These are phyloP conservation scores for Reinhardtius hippoglossoides DNA, from an alignment of 2,113 vertebrate species.

Conservation along the genomic window DNA sequence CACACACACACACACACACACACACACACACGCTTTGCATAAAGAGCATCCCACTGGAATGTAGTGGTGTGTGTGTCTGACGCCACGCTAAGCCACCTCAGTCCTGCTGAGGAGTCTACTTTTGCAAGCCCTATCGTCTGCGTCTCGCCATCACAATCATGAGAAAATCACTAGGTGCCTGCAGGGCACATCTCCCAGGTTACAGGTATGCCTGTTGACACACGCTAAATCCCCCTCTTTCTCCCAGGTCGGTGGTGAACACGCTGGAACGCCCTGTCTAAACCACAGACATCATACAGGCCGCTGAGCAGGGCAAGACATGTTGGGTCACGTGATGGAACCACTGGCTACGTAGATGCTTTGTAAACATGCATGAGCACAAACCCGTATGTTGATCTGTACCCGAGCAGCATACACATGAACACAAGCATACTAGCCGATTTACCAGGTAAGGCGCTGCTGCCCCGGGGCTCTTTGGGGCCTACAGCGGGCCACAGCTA, in stretches of 20 bases:
- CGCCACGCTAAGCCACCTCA: conserved; percentile 85
- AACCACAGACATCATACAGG: conserved; percentile 85
- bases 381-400: conserved; percentile 30
- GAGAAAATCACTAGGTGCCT: conserved; percentile 84
- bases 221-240: conserved; percentile 84
- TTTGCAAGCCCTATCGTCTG: conserved; percentile 81
- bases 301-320: conserved; percentile 80
- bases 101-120: conserved; percentile 82
- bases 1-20: conserved; percentile 9
- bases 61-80: conserved; percentile 79
- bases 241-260: conserved; percentile 75
- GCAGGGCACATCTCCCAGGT: conserved; percentile 78
- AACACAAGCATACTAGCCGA: conserved; percentile 4
- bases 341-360: conserved; percentile 60
- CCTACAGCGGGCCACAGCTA: conserved; percentile 49
- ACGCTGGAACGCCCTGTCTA: conserved; percentile 84
- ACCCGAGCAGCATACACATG: conserved; percentile 5
- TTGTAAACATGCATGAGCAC: conserved; percentile 63
- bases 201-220: conserved; percentile 86
- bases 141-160: conserved; percentile 82
- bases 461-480: conserved; percentile 60
- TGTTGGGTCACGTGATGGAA: conserved; percentile 78
- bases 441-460: conserved; percentile 60
- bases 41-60: conserved; percentile 78
- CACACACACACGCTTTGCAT: conserved; percentile 45